Conservation (phyloP, 2,888 invertebrate genomes). For the Chorisops tibialis region DNA sequence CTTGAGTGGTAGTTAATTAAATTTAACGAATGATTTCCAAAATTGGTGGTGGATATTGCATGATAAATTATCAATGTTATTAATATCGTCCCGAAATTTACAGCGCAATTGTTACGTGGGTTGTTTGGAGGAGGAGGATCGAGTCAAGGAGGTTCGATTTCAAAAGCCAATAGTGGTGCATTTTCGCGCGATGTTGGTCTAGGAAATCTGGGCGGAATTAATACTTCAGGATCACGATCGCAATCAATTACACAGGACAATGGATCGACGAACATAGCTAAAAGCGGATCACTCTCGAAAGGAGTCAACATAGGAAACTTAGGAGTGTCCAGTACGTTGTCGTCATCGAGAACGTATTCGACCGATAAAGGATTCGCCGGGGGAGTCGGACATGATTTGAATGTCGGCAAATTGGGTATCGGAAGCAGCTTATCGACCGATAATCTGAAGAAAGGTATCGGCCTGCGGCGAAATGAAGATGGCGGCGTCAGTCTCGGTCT, state of each 20-base stretch:
- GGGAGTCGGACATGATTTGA: constrained; percentile 42
- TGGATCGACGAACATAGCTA: constrained; percentile 39
- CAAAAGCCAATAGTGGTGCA: constrained; percentile 42
- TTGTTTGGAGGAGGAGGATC: not conserved
- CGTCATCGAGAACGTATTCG: constrained; percentile 41
- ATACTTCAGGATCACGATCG: constrained; percentile 41
- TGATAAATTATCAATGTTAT: too few species aligned
- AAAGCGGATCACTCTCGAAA: constrained; percentile 41
- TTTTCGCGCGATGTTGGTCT: constrained; percentile 28
- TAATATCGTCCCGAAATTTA: too few species aligned
- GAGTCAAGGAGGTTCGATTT: constrained; percentile 39
- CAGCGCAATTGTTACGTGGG: constrained; percentile 37
- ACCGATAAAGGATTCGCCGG: constrained; percentile 29
- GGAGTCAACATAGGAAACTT: constrained; percentile 44
- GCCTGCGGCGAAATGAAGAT: constrained; percentile 39
- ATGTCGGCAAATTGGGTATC: constrained; percentile 44
- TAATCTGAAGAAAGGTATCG: constrained; percentile 43
- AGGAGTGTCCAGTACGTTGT: constrained; percentile 42
- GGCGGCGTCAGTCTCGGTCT: constrained; percentile 43
- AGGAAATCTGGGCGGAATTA: constrained; percentile 28
- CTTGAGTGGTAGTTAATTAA: too few species aligned
- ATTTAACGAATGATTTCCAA: too few species aligned
- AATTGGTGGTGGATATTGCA: too few species aligned
- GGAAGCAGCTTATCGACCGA: constrained; percentile 45
- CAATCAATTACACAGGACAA: constrained; percentile 41